Evolutionary conservation across 2,113 vertebrate genomes (phyloP).

Genomic region (Dicentrarchus labrax): DNA sequence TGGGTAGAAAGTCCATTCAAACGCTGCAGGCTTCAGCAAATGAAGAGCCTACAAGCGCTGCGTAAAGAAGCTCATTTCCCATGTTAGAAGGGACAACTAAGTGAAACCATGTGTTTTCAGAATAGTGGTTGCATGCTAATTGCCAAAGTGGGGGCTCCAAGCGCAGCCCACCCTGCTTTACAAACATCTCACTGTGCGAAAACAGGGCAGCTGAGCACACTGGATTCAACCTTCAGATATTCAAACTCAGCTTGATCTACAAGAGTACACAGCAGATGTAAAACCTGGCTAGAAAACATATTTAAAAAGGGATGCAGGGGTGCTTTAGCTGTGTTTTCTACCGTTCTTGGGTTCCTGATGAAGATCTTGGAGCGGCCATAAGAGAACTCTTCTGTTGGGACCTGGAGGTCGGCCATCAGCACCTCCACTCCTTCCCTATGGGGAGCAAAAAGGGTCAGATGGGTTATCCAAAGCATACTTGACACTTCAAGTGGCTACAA

Average conservation of each 20-base stretch:
- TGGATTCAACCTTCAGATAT: conserved; percentile 32
- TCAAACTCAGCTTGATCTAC: conserved; percentile 24
- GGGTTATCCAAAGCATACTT: neutral
- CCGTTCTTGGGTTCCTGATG: conserved; percentile 98
- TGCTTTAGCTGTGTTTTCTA: conserved; percentile 60
- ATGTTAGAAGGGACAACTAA: conserved; percentile 75
- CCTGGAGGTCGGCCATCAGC: conserved; percentile 89
- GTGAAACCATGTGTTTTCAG: conserved; percentile 82
- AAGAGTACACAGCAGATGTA: conserved; percentile 24
- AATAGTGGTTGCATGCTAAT: conserved; percentile 75
- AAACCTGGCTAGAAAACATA: neutral
- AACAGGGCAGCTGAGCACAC: conserved; percentile 45
- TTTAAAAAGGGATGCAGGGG: neutral
- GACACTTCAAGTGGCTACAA: neutral
- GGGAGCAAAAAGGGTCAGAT: conserved; percentile 43
- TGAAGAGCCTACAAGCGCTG: conserved; percentile 26
- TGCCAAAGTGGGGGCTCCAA: conserved; percentile 62
- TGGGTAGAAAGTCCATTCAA: conserved; percentile 42
- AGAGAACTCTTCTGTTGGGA: conserved; percentile 91
- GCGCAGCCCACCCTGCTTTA: conserved; percentile 69
- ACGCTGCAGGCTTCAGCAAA: conserved; percentile 44
- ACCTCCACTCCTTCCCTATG: conserved; percentile 94
- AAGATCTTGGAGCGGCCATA: conserved; percentile 99
- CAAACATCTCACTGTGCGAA: conserved; percentile 74
- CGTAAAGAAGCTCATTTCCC: conserved; percentile 76